Conservation (phyloP, 2,113 vertebrate species). For the Taxidea taxus region DNA sequence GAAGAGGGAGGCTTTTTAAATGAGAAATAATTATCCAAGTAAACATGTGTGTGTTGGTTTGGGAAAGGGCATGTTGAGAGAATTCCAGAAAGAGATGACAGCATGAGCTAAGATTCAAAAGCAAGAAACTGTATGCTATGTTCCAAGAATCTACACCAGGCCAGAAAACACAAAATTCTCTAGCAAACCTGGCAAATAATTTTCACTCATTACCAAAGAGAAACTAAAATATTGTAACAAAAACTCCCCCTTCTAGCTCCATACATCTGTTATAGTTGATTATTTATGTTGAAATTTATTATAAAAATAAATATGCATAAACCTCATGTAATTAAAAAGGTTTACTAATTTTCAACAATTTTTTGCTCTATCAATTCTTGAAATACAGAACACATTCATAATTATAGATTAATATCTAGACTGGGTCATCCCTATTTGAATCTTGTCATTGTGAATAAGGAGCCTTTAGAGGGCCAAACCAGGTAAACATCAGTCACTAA, state of each 20-base stretch:
- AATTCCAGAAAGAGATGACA: slow-evolving; percentile 14
- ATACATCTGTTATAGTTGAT: neutral
- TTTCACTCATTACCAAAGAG: slow-evolving; percentile 8
- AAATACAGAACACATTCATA: neutral
- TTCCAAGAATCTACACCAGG: neutral
- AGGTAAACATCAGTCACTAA: neutral
- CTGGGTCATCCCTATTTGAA: neutral
- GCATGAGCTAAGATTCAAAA: slow-evolving; percentile 40
- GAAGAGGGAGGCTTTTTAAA: neutral
- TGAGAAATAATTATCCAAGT: slow-evolving; percentile 12
- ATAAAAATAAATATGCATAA: slow-evolving; percentile 3
- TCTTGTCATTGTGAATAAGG: neutral
- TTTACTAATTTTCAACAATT: neutral
- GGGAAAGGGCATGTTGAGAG: neutral
- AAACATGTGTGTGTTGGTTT: neutral
- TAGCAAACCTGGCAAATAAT: neutral
- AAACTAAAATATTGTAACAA: neutral
- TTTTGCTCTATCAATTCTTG: neutral
- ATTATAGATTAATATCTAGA: neutral
- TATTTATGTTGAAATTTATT: slow-evolving; percentile 18
- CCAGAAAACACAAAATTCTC: slow-evolving; percentile 14
- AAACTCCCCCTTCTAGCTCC: neutral
- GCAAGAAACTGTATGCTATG: neutral
- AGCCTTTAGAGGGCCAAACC: neutral
- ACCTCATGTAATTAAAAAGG: neutral